phyloP scores from a whole-genome alignment of 2,113 vertebrate species.

The Porphyrio hochstetteri region DNA sequence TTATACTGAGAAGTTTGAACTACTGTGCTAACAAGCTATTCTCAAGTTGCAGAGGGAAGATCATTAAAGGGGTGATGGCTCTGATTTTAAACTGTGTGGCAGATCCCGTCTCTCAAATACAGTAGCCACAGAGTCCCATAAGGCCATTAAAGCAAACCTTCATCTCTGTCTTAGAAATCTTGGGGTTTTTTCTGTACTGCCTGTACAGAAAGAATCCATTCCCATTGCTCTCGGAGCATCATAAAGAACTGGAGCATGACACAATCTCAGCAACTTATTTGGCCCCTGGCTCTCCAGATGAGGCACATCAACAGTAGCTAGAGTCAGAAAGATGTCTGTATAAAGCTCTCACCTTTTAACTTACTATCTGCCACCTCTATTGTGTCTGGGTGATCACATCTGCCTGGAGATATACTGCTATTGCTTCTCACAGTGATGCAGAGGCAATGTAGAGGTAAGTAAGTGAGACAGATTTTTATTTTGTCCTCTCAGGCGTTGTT shows the following conservation, averaged over 20 bases:
- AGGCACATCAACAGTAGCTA: background rate
- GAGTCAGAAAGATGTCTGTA: background rate
- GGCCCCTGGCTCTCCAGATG: background rate
- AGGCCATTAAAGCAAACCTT: background rate
- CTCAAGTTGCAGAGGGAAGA: background rate
- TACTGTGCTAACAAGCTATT: background rate
- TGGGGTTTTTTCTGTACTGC: background rate
- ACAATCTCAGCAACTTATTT: background rate
- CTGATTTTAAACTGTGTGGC: constrained; percentile 1
- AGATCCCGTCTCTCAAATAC: background rate
- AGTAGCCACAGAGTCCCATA: background rate
- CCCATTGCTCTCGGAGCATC: background rate
- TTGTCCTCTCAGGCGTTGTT: background rate
- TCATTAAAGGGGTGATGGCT: background rate
- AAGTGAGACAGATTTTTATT: background rate
- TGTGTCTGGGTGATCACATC: background rate
- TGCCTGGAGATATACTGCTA: background rate
- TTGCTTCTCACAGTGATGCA: background rate
- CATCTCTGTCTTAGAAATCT: background rate
- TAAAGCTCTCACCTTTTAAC: background rate
- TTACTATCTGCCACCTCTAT: background rate
- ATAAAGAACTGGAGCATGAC: background rate
- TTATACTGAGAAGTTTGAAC: background rate
- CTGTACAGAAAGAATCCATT: background rate
- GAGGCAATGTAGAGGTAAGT: background rate